Conservation (phyloP, 2,797 vertebrate species). For the Erpetoichthys calabaricus region DNA sequence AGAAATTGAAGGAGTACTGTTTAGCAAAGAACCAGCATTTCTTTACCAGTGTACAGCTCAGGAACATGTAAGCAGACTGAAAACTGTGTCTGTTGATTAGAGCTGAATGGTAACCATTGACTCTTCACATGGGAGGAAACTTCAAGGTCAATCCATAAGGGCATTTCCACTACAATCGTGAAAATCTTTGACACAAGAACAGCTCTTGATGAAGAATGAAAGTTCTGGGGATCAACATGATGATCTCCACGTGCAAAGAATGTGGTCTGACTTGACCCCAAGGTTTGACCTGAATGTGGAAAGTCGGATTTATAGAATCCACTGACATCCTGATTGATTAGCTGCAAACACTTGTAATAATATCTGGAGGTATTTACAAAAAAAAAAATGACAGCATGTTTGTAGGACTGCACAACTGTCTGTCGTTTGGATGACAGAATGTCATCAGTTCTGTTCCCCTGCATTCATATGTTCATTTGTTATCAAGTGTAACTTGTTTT, state of each 20-base stretch:
- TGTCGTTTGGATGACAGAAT: no score
- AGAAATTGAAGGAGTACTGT: constrained; percentile 87
- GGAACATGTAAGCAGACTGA: constrained; percentile 85
- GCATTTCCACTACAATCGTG: constrained; percentile 85
- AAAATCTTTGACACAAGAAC: constrained; percentile 88
- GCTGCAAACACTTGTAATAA: no score
- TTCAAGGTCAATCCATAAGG: constrained; percentile 81
- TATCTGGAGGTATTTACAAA: no score
- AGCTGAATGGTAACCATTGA: constrained; percentile 79
- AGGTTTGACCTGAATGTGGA: constrained; percentile 53
- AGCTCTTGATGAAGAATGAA: constrained; percentile 85
- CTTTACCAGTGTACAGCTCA: constrained; percentile 82
- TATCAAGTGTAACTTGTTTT: constrained; percentile 14
- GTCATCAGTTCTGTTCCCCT: no score
- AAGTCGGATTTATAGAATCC: constrained; percentile 68
- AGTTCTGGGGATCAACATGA: constrained; percentile 87
- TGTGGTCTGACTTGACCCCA: constrained; percentile 6
- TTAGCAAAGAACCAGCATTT: constrained; percentile 73
- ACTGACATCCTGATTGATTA: constrained; percentile 44
- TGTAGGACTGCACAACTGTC: no score
- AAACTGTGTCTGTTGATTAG: constrained; percentile 82
- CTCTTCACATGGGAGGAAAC: constrained; percentile 91
- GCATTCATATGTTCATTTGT: constrained; percentile 1
- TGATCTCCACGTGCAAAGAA: constrained; percentile 85
- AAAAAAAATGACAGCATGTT: no score